These are phyloP conservation scores for Phrynosoma platyrhinos DNA, from an alignment of 2,113 vertebrate genomes.

Conservation along the genomic window DNA sequence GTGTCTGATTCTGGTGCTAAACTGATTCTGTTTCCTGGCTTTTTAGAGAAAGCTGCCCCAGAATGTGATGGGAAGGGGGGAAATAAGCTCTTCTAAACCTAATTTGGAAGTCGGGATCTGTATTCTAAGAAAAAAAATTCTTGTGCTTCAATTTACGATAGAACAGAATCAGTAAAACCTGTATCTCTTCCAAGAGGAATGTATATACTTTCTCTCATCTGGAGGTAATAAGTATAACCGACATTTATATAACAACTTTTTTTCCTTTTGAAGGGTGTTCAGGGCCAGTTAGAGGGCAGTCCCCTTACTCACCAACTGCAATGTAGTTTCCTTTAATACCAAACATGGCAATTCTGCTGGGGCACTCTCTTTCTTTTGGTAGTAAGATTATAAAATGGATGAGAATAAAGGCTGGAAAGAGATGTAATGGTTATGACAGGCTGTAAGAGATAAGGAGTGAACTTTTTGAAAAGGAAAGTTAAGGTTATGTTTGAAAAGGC, in stretches of 20 bases:
- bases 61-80: fast-evolving
- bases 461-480: background rate
- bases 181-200: background rate
- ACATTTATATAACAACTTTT: too few species aligned
- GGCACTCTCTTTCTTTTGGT: background rate
- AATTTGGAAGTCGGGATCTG: constrained; percentile 7
- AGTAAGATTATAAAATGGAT: background rate
- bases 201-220: background rate
- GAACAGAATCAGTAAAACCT: background rate
- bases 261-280: background rate
- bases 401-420: background rate
- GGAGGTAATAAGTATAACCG: background rate
- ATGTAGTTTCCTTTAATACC: background rate
- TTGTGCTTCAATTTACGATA: fast-evolving
- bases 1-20: background rate
- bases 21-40: background rate
- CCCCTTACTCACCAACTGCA: background rate
- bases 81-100: background rate
- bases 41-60: background rate
- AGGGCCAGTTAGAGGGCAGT: background rate
- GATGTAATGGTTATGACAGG: background rate
- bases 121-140: background rate
- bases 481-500: background rate
- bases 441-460: background rate
- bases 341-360: constrained; percentile 32